phyloP scores from a whole-genome alignment of 2,113 vertebrate species.

The Patagioenas fasciata region DNA sequence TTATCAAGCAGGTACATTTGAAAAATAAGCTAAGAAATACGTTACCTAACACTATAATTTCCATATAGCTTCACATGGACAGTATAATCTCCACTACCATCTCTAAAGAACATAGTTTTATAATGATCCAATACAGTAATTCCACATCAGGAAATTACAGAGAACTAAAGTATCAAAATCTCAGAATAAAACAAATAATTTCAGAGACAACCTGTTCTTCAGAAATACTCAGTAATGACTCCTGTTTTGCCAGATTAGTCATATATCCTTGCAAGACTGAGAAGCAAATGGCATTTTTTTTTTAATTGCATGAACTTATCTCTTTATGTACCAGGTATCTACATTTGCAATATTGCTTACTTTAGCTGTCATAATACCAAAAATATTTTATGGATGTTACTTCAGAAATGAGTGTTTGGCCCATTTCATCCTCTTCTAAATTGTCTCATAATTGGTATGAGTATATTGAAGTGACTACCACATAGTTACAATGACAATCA shows the following conservation, averaged over 20 bases:
- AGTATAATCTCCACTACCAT: neutral
- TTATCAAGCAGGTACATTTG: neutral
- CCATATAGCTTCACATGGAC: neutral
- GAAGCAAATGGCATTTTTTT: neutral
- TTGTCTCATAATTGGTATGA: neutral
- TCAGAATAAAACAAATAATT: neutral
- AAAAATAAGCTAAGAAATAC: neutral
- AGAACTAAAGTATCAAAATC: neutral
- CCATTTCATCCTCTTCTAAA: neutral
- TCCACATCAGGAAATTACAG: neutral
- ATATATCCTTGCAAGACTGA: neutral
- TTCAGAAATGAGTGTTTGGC: neutral
- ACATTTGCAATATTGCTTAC: neutral
- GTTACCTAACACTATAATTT: neutral
- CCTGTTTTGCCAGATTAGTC: neutral
- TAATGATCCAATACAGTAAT: neutral
- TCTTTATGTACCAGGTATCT: neutral
- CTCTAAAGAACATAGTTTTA: neutral
- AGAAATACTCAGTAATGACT: neutral
- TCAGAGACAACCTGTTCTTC: neutral
- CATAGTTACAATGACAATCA: neutral
- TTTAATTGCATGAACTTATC: neutral
- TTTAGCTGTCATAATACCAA: neutral
- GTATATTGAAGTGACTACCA: neutral
- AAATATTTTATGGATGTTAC: neutral